Conservation (phyloP, 2,888 invertebrate genomes). For the Scaeva pyrastri region DNA sequence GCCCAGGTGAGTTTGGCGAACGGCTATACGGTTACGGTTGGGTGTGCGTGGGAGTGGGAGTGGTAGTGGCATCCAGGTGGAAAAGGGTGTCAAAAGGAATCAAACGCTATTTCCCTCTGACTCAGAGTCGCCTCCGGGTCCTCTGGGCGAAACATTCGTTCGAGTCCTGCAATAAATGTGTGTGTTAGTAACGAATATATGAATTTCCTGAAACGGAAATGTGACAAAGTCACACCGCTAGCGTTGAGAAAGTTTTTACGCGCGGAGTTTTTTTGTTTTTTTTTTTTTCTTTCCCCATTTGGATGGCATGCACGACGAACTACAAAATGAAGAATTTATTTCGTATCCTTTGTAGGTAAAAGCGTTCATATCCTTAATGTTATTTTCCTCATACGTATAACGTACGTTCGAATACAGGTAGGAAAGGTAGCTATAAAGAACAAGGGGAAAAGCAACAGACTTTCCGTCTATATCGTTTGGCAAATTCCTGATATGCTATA, state of each 20-base stretch:
- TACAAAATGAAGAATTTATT: constrained; percentile 60
- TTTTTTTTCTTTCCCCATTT: not conserved
- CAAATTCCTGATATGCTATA: constrained; percentile 39
- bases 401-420: too few species aligned
- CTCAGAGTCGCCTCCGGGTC: too few species aligned
- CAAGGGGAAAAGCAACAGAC: not conserved
- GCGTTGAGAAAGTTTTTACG: constrained; percentile 35
- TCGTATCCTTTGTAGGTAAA: constrained; percentile 32
- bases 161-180: constrained; percentile 13
- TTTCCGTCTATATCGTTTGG: constrained; percentile 47
- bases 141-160: constrained; percentile 34
- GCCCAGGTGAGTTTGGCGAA: constrained; percentile 11
- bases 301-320: constrained; percentile 19
- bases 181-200: constrained; percentile 28
- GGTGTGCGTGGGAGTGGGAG: too few species aligned
- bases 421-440: not conserved
- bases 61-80: not conserved
- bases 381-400: not conserved
- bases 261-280: constrained; percentile 16
- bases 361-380: constrained; percentile 27
- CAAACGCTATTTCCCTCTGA: constrained; percentile 32
- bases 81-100: not conserved
- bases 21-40: not conserved
- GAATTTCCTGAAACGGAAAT: constrained; percentile 57
- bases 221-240: constrained; percentile 60